Base-by-base conservation (phyloP, 2,888 invertebrate genomes). In the Eutolmus rufibarbis region DNA sequence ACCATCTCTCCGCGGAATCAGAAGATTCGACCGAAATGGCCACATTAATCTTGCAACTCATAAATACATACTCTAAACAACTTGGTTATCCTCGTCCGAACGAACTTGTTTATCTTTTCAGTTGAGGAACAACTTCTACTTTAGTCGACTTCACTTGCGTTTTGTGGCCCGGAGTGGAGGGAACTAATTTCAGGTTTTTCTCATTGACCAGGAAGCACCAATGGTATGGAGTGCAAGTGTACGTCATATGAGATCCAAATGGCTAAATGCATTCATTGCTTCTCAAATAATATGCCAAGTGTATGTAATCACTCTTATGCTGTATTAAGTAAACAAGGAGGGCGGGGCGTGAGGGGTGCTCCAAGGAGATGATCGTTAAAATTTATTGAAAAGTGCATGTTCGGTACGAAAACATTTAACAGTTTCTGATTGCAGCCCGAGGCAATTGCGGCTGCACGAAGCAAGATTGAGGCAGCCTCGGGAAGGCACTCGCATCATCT, bases 331-430 rank as follows among this genome's bases (percentile, higher is more conserved):
- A 79, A 79, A 79, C 51, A 79, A 51, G 79, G 14, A 23, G 19
- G 12, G 16, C 16, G 8, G 14, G 23, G 51, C 2, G 37, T 9
- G 37, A 16, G 34, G n/a, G 79, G 16, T 28, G 19, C 66, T 66
- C 66, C 23, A 46, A 79, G 79, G 51, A 46, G 34, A 31, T 66
- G 37, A 37, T 84, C 82, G 82, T 84, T 84, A 84, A 84, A 66
- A 84, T 37, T 84, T 84, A 84, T 84, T 84, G 82, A 84, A 84
- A 84, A 84, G 82, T 66, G 82, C 82, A 57, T 84, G 82, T 57
- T 81, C 66, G 82, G 82, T 66, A 19, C 40, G 40, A 66, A 84
- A 84, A 66, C 82, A 57, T 84, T 84, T 84, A 84, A 84, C 82
- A 84, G 82, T 66, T 66, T 66, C 66, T 84, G 82, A 84, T 84